phyloP scores from a whole-genome alignment of 2,113 vertebrate species.

The Hypomesus transpacificus region DNA sequence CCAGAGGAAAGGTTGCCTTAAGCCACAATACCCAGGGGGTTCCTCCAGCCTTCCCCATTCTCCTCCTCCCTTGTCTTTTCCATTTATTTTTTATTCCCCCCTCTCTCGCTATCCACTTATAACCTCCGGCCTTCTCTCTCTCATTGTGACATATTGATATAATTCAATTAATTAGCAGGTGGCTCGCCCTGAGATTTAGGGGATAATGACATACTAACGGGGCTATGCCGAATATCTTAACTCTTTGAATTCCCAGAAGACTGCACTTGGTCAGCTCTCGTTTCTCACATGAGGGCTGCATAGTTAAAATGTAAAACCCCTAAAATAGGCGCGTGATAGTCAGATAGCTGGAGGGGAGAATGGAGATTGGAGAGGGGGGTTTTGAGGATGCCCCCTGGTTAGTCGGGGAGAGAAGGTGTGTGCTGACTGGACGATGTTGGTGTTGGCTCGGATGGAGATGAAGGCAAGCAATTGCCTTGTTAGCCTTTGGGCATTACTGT shows the following conservation, averaged over 20 bases:
- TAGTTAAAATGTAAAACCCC: too few relatives aligned
- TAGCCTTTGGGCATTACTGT: too few relatives aligned
- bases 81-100: neutral
- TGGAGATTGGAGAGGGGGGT: neutral
- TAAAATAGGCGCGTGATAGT: conserved; percentile 38
- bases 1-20: conserved; percentile 62
- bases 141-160: conserved; percentile 52
- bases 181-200: conserved; percentile 59
- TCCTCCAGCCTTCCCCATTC: conserved; percentile 24
- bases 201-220: conserved; percentile 57
- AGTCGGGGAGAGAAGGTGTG: conserved; percentile 28
- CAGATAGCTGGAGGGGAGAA: conserved; percentile 4
- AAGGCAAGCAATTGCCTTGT: too few relatives aligned
- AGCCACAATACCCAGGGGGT: conserved; percentile 61
- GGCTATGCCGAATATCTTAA: conserved; percentile 52
- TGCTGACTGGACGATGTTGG: neutral
- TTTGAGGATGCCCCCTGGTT: neutral
- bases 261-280: conserved; percentile 41
- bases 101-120: conserved; percentile 30
- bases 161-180: conserved; percentile 70
- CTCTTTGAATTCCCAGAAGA: conserved; percentile 53
- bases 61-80: neutral
- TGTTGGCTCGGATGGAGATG: too few relatives aligned
- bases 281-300: conserved; percentile 38
- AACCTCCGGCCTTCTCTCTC: conserved; percentile 52